Percentiles rank a stretch among this genome's conserved stretches.
These are phyloP conservation scores for Gnathonemus longibarbis DNA, from an alignment of 2,113 vertebrate species.

Conservation along the genomic window DNA sequence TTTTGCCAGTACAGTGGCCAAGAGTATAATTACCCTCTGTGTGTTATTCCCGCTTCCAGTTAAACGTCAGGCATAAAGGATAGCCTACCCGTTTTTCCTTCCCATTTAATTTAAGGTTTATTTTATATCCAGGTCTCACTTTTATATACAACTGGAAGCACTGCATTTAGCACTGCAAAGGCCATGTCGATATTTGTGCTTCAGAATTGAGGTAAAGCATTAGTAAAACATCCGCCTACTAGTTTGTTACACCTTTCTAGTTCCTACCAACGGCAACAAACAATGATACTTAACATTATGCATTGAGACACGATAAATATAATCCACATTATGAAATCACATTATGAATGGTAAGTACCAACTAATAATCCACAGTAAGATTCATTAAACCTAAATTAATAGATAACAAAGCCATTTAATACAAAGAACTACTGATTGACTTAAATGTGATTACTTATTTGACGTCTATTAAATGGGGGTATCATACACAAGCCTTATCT, in stretches of 20 bases:
- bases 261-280: background rate
- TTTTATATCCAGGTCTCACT: background rate
- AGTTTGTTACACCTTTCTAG: background rate
- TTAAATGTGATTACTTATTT: background rate
- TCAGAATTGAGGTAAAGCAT: background rate
- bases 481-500: background rate
- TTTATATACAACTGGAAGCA: background rate
- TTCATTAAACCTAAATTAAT: constrained; percentile 3
- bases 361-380: background rate
- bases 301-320: background rate
- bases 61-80: background rate
- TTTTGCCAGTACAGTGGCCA: constrained; percentile 3
- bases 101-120: background rate
- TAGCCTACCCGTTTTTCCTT: background rate
- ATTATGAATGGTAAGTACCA: constrained; percentile 7
- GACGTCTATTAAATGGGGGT: background rate
- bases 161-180: background rate
- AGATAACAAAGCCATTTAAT: background rate
- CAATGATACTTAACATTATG: background rate
- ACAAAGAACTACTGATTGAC: background rate
- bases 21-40: background rate
- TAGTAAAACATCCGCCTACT: background rate
- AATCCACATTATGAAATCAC: background rate
- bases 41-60: background rate
- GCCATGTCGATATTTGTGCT: background rate